phyloP scores from a whole-genome alignment of 1,140 invertebrate species.

The Arion vulgaris region DNA sequence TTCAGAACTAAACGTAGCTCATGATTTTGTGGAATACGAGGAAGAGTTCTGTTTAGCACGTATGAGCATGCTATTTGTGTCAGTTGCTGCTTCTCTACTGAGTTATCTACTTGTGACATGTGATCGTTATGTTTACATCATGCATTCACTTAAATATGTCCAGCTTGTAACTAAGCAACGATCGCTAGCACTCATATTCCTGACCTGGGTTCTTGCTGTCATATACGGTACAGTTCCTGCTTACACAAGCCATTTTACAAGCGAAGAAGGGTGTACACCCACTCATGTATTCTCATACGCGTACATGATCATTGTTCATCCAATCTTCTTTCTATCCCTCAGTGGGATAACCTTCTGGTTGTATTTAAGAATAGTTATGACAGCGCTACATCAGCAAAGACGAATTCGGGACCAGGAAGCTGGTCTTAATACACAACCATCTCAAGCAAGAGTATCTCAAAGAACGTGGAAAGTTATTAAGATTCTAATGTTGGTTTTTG shows the following conservation, averaged over 20 bases:
- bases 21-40: neutral
- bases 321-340: slow-evolving; percentile 11
- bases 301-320: slow-evolving; percentile 32
- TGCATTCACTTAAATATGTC: neutral
- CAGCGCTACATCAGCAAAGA: neutral
- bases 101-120: slow-evolving; percentile 10
- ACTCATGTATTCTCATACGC: slow-evolving; percentile 7
- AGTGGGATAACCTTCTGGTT: neutral
- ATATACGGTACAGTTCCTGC: slow-evolving; percentile 18
- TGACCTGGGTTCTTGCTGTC: slow-evolving; percentile 6
- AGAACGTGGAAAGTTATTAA: neutral
- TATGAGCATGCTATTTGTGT: slow-evolving; percentile 24
- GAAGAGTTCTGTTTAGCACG: slow-evolving; percentile 18
- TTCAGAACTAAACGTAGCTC: neutral
- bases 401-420: neutral
- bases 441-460: neutral
- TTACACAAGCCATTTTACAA: slow-evolving; percentile 8
- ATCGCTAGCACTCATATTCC: neutral
- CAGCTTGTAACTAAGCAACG: neutral
- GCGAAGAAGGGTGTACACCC: slow-evolving; percentile 4
- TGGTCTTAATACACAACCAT: neutral
- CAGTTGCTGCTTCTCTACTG: slow-evolving; percentile 12
- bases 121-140: slow-evolving; percentile 24
- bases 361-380: neutral
- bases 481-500: slow-evolving; percentile 19